Base-by-base conservation (phyloP, 2,888 invertebrate species). In the Eupithecia vulgata region DNA sequence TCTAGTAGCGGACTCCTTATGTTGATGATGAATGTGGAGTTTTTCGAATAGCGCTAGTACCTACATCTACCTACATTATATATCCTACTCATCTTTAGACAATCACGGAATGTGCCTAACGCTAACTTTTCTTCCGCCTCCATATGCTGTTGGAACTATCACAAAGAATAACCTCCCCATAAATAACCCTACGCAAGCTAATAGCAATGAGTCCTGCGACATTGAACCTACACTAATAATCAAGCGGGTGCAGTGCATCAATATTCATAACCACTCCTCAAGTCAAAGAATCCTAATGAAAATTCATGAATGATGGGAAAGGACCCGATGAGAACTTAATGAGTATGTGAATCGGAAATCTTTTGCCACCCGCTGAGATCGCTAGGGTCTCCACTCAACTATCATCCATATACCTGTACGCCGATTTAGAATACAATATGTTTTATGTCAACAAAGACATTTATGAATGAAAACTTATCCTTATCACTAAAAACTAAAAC, bases 291-390 rank as follows among this genome's bases (percentile, higher is more conserved):
- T 52, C 59, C 42, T n/a, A 10, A 45, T 48, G 48, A 34, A 67
- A 48, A 34, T 45, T 21, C 67, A 64, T 64, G 64, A 64, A 35
- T 37, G 21, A 64, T 64, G 64, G 37, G 64, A 64, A 64, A 40
- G n/a, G 37, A 64, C 40, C 40, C 40, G 34, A 5, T 68, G 68
- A 52, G 35, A 68, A n/a, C 34, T 37, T 40, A 64, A 48, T n/a
- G 59, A 52, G 48, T 25, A 15, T 45, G 37, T n/a, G 35, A 48
- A 40, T 21, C n/a, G 59, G 52, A 62, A 34, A 45, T 7, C 6
- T 30, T 30, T 30, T 37, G 21, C 64, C 64, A 64, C 64, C 21
- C 64, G 64, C 64, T 12, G 64, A 21, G 21, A 52, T 52, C 10
- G 21, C 45, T n/a, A 45, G 8, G 45, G n/a, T 45, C 52, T 10